Evolutionary conservation across 2,888 invertebrate species (phyloP), one percentile per base, ranked within the genome.

Genomic region (Eudasyphora cyanicolor): DNA sequence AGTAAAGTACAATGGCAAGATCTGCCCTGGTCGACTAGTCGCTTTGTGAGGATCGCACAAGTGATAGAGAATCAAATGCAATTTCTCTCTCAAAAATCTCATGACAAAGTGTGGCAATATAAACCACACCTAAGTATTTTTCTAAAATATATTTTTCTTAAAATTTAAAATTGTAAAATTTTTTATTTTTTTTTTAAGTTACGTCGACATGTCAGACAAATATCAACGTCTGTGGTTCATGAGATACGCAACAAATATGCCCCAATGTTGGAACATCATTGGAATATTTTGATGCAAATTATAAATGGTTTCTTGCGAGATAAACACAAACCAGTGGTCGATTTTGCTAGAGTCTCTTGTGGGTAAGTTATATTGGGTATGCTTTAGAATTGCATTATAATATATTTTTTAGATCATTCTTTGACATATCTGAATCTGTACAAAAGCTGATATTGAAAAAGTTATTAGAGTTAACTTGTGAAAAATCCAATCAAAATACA

Each of bases 291-390:
- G 12, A 92, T 95, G 83, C 93, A 93, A 85, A 92, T 95, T 12
- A 92, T 94, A 3, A 93, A 94, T 87, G 93, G 92, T 85, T 92
- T 95, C 83, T 89, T 95, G 75, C 90, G 90, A 1, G 92, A 92
- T 35, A 91, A 93, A 92, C 89, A 95, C 86, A 92, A 92, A 79
- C 85, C 91, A 27, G 92, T 95, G 0, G 92, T 93, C 24, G 93
- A 94, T 77, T 95, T 95, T 91, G 94, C 94, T 0, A 93, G 93
- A 67, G 92, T 93, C 73, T 92, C 94, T 74, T 95, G 94, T 87
- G 93, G 93, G 89, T 91, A 93, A 67, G 73, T 27, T 27, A 51
- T 3, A 77, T 38, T 42, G 45, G 45, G 70, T 14, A 32, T 32
- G n/a, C n/a, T n/a, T n/a, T n/a, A n/a, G n/a, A n/a, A n/a, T 45